phyloP scores from a whole-genome alignment of 1,140 invertebrate species.

The Oedothorax gibbosus region DNA sequence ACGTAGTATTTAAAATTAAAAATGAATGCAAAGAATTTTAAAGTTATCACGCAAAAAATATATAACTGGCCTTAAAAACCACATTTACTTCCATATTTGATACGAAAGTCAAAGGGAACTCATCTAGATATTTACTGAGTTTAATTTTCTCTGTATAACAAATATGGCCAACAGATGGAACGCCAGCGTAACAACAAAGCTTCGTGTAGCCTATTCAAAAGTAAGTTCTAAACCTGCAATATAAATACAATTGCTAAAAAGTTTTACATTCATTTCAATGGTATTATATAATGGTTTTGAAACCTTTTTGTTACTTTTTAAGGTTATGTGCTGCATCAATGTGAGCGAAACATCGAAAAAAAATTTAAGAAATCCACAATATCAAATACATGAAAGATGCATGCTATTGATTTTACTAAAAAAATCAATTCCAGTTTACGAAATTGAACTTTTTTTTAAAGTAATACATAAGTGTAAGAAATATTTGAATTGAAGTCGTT shows the following conservation, averaged over 20 bases:
- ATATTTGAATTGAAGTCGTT: too few species aligned
- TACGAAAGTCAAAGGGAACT: too few species aligned
- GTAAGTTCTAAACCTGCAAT: background rate
- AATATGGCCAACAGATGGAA: background rate
- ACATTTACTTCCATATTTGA: too few species aligned
- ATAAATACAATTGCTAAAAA: background rate
- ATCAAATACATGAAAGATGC: background rate
- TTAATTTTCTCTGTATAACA: too few species aligned
- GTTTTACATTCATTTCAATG: background rate
- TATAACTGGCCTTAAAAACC: too few species aligned
- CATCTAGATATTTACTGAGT: too few species aligned
- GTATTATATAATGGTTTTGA: background rate
- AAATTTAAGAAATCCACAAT: background rate
- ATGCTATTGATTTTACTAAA: background rate
- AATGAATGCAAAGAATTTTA: too few species aligned
- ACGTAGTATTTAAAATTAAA: too few species aligned
- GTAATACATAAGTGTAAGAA: too few species aligned
- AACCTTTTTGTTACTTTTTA: background rate
- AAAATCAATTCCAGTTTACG: too few species aligned
- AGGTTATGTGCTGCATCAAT: background rate
- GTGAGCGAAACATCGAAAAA: background rate
- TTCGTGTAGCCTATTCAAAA: constrained; percentile 19
- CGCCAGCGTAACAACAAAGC: constrained; percentile 1
- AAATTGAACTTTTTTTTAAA: too few species aligned
- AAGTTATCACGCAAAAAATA: too few species aligned